Conservation (phyloP, 2,797 vertebrate genomes). For the Nannoperca obscura region DNA sequence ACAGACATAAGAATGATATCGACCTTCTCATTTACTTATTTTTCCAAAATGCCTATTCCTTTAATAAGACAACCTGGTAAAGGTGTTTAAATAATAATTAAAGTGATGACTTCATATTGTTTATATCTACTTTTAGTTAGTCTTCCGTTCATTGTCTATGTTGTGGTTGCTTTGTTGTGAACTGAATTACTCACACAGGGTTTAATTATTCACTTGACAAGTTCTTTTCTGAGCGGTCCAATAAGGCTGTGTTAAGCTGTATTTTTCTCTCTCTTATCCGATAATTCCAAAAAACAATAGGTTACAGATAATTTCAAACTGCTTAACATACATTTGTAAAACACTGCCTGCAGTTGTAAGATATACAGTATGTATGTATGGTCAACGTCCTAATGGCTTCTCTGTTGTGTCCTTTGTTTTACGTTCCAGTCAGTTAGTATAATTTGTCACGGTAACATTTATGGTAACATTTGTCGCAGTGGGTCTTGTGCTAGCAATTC, state of each 20-base stretch:
- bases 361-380: background rate
- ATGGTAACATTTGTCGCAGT: no score
- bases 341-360: background rate
- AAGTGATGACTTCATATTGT: background rate
- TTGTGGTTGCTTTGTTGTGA: background rate
- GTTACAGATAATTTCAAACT: background rate
- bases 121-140: background rate
- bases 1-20: background rate
- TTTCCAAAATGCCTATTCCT: background rate
- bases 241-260: background rate
- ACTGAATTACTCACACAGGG: background rate
- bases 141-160: background rate
- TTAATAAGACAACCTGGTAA: background rate
- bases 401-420: slow-evolving; percentile 32
- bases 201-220: background rate
- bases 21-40: background rate
- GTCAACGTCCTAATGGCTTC: slow-evolving; percentile 4
- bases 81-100: background rate
- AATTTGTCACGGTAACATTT: background rate
- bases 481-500: background rate
- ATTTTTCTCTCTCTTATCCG: background rate
- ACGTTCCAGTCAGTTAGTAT: slow-evolving; percentile 23
- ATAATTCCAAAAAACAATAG: background rate
- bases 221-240: background rate
- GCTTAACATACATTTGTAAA: background rate